A percentile compares a stretch with the other conserved stretches of the same genome.
Conservation (phyloP, 2,797 vertebrate genomes). For the Diglossa cyanea region DNA sequence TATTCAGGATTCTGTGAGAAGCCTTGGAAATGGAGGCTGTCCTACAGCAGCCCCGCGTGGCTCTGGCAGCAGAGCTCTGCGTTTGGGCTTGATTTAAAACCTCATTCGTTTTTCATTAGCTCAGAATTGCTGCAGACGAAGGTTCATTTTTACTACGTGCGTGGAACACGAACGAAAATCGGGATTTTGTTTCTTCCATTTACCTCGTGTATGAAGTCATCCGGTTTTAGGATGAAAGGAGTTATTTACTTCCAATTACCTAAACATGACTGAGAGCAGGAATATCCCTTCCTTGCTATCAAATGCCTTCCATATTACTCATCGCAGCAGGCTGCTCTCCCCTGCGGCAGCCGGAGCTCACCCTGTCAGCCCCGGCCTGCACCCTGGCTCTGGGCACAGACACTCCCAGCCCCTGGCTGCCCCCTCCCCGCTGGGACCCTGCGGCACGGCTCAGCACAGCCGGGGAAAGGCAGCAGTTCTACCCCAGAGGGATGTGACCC, state of each 20-base stretch:
- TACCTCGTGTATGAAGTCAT: neutral
- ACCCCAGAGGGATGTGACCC: neutral
- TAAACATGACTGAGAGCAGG: neutral
- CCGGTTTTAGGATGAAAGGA: neutral
- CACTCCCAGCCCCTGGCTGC: neutral
- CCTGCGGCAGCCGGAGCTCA: neutral
- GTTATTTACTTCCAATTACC: slow-evolving; percentile 33
- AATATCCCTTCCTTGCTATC: neutral
- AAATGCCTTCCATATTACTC: neutral
- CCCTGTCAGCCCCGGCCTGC: neutral
- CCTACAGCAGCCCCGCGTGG: neutral
- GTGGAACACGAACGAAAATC: slow-evolving; percentile 5
- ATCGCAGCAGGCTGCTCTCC: neutral
- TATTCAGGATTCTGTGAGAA: slow-evolving; percentile 34
- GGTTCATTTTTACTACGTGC: slow-evolving; percentile 49
- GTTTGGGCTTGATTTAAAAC: slow-evolving; percentile 62
- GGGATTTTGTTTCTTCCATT: slow-evolving; percentile 30
- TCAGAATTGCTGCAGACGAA: slow-evolving; percentile 62
- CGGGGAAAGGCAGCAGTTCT: neutral
- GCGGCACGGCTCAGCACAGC: accelerated
- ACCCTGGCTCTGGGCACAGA: neutral
- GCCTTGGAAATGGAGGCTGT: slow-evolving; percentile 49
- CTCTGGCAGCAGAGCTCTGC: slow-evolving; percentile 10
- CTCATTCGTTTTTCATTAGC: slow-evolving; percentile 69
- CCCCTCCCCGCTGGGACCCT: neutral